A percentile compares a stretch with the other conserved stretches of the same genome.
These are phyloP conservation scores for Cydia fagiglandana DNA, from an alignment of 1,140 invertebrate species.

Conservation along the genomic window DNA sequence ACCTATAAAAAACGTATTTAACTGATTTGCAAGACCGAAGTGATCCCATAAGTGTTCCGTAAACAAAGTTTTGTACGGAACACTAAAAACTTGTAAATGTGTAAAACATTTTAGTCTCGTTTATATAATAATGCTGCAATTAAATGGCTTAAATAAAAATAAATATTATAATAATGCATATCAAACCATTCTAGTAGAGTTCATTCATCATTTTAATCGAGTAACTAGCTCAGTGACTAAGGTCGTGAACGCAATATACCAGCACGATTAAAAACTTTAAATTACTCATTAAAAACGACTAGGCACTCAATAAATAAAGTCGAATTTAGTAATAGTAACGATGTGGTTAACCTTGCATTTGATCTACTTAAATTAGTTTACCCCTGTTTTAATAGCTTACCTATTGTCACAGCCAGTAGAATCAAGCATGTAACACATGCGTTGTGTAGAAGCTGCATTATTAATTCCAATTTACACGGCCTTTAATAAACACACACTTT, in stretches of 20 bases:
- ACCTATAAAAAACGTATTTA: too few relatives aligned
- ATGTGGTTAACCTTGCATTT: conserved; percentile 9
- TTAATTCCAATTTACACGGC: conserved; percentile 63
- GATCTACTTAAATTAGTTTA: conserved; percentile 34
- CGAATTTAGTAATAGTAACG: neutral
- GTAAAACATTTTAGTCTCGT: too few relatives aligned
- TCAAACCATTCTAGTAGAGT: neutral
- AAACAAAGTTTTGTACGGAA: too few relatives aligned
- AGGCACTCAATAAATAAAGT: neutral
- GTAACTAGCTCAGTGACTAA: neutral
- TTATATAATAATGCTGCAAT: too few relatives aligned
- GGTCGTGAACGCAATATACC: neutral
- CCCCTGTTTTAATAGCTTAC: conserved; percentile 46
- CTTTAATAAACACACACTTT: conserved; percentile 57
- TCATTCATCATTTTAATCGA: neutral
- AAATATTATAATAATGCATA: too few relatives aligned
- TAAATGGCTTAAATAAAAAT: too few relatives aligned
- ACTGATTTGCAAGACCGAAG: too few relatives aligned
- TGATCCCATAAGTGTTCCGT: too few relatives aligned
- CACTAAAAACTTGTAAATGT: too few relatives aligned
- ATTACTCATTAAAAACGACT: neutral
- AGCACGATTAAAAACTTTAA: conserved; percentile 5
- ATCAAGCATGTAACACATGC: conserved; percentile 59
- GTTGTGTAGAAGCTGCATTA: conserved; percentile 57
- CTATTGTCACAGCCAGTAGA: conserved; percentile 55